These are phyloP conservation scores for Leptopilina boulardi DNA, from an alignment of 1,140 invertebrate species.

Conservation along the genomic window DNA sequence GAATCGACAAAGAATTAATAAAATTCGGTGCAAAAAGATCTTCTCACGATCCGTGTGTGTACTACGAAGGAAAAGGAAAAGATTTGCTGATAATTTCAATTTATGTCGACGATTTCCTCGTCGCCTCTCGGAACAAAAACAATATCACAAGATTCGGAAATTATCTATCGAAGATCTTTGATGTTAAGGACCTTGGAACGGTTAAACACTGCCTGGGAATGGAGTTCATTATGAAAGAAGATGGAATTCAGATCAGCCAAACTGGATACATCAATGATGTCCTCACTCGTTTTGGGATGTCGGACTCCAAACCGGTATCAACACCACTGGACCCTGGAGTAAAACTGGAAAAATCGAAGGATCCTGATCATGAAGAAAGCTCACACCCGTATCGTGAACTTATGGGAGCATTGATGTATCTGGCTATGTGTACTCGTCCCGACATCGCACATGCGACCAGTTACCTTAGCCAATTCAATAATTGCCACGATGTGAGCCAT, in stretches of 20 bases:
- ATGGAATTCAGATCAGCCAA: conserved; percentile 9
- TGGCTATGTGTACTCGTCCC: conserved; percentile 61
- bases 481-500: conserved; percentile 48
- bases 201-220: too few species aligned
- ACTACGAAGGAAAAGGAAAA: background rate
- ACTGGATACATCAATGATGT: conserved; percentile 43
- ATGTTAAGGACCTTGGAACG: too few species aligned
- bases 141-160: too few species aligned
- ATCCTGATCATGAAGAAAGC: conserved; percentile 39
- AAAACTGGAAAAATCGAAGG: conserved; percentile 48
- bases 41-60: background rate
- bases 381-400: conserved; percentile 55
- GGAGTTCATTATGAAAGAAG: too few species aligned
- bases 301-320: conserved; percentile 52
- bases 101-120: too few species aligned
- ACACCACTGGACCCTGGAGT: conserved; percentile 50
- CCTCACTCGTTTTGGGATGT: conserved; percentile 59
- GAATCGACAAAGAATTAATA: background rate
- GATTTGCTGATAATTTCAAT: background rate
- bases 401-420: conserved; percentile 64
- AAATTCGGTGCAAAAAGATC: background rate
- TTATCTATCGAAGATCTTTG: too few species aligned
- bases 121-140: too few species aligned
- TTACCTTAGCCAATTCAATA: conserved; percentile 49
- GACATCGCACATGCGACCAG: conserved; percentile 65